These are phyloP conservation scores for Rhineura floridana DNA, from an alignment of 2,113 vertebrate genomes.

Conservation along the genomic window DNA sequence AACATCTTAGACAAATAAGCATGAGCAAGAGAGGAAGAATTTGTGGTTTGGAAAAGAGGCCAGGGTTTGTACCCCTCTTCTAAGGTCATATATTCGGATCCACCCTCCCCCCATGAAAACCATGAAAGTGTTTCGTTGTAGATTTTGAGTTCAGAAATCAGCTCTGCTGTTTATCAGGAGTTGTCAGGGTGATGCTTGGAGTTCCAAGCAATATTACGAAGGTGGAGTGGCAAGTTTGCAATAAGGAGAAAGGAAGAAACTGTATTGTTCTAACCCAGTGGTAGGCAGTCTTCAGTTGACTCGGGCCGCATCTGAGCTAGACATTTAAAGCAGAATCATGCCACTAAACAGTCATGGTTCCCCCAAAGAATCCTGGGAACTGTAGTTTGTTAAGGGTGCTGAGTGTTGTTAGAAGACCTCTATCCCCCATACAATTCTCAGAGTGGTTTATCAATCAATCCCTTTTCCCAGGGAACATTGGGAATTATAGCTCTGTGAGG, in stretches of 20 bases:
- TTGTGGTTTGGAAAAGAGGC: neutral
- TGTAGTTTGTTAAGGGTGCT: no score
- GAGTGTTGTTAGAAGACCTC: no score
- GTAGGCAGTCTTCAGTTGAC: no score
- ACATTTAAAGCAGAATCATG: no score
- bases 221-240: neutral
- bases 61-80: neutral
- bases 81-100: neutral
- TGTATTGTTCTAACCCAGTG: neutral
- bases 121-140: neutral
- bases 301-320: no score
- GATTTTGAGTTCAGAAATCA: neutral
- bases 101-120: neutral
- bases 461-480: no score
- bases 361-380: no score
- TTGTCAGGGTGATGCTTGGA: neutral
- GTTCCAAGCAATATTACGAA: neutral
- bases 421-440: no score
- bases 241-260: neutral
- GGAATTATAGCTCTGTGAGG: no score
- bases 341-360: no score
- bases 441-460: no score
- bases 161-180: neutral
- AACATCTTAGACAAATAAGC: slow-evolving; percentile 34
- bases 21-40: slow-evolving; percentile 15